phyloP scores from a whole-genome alignment of 2,888 invertebrate species.

The Stenotaenia linearis region DNA sequence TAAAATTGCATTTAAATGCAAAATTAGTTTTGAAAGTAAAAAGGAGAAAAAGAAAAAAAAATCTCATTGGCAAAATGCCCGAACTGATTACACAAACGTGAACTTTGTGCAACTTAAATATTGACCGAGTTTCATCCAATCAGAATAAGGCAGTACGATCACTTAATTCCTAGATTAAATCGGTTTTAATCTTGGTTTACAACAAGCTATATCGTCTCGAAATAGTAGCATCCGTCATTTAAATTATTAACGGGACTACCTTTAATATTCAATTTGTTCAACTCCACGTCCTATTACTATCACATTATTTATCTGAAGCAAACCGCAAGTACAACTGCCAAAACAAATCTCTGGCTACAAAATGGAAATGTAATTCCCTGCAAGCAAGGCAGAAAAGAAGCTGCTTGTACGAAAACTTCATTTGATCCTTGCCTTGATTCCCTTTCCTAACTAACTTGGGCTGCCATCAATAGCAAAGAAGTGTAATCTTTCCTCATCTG shows the following conservation, averaged over 20 bases:
- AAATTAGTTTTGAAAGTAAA: constrained; percentile 9
- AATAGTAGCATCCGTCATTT: neutral
- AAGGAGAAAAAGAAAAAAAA: neutral
- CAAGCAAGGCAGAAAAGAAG: neutral
- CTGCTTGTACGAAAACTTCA: constrained; percentile 12
- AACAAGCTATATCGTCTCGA: neutral
- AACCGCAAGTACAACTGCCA: neutral
- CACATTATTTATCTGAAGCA: neutral
- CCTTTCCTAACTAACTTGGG: constrained; percentile 16
- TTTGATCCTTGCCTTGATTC: constrained; percentile 21
- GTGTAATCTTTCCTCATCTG: constrained; percentile 8
- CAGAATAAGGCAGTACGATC: neutral
- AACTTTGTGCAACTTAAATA: constrained; percentile 10
- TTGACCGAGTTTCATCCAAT: constrained; percentile 10
- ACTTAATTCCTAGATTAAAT: constrained; percentile 10
- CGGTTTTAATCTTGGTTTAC: neutral
- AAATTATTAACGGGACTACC: neutral
- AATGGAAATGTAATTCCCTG: constrained; percentile 20
- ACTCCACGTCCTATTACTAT: neutral
- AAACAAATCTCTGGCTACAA: constrained; percentile 11
- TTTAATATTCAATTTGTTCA: constrained; percentile 14
- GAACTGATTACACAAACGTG: neutral
- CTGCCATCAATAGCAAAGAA: neutral
- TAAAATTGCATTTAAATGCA: constrained; percentile 4
- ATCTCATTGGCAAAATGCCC: neutral